These are phyloP conservation scores for Zaprionus taronus DNA, from an alignment of 1,140 invertebrate genomes.

Conservation along the genomic window DNA sequence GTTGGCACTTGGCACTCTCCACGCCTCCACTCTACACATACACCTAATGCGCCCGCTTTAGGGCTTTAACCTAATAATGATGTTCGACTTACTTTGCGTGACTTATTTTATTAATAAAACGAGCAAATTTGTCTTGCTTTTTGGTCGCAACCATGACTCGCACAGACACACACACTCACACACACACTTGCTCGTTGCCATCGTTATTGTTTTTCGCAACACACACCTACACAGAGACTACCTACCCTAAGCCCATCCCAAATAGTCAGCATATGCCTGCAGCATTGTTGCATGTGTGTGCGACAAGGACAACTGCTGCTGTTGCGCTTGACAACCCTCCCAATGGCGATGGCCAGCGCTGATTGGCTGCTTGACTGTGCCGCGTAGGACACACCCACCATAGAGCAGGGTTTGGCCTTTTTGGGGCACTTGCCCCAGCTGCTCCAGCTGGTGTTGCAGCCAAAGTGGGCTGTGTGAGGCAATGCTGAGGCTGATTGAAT, in stretches of 20 bases:
- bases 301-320: conserved; percentile 51
- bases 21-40: conserved; percentile 3
- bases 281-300: background rate
- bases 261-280: background rate
- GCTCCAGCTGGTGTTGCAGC: background rate
- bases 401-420: background rate
- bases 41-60: conserved; percentile 76
- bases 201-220: conserved; percentile 42
- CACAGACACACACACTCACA: background rate
- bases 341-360: conserved; percentile 1
- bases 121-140: conserved; percentile 82
- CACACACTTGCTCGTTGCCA: conserved; percentile 19
- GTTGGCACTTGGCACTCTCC: background rate
- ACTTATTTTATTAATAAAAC: conserved; percentile 84
- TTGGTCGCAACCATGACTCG: conserved; percentile 62
- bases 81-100: conserved; percentile 82
- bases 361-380: conserved; percentile 44
- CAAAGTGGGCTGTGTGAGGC: conserved; percentile 50
- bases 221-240: background rate
- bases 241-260: conserved; percentile 5
- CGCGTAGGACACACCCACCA: conserved; percentile 52
- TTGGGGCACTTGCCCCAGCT: background rate
- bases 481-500: conserved; percentile 70
- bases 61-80: conserved; percentile 84
- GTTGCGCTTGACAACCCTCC: conserved; percentile 28